Base-by-base conservation (phyloP, 2,797 vertebrate genomes). In the Lithobates sylvaticus region DNA sequence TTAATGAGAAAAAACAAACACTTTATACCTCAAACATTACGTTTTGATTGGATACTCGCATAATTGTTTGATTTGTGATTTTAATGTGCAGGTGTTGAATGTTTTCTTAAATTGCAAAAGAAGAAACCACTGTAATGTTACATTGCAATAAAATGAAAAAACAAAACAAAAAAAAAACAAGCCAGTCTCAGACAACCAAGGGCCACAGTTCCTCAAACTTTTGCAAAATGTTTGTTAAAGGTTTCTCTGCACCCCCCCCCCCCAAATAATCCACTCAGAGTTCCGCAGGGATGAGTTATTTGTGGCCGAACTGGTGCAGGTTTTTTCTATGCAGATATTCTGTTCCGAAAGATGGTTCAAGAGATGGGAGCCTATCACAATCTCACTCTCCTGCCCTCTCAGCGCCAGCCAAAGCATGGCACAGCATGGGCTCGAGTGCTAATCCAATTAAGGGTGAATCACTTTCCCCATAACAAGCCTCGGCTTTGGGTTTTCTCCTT, bases 381-480 rank as follows among this genome's bases (percentile, higher is more conserved):
- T n/a, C 47, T 3, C 29, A 10, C 32, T 36, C 36, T 72, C 47
- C 84, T 61, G 29, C 76, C 77, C 70, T 75, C 72, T 58, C 65
- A 29, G 42, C 32, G 42, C 72, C 84, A 76, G 75, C 67, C 78
- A 27, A 16, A 76, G 84, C 32, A 44, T 29, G 71, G 34, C 78
- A 29, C 78, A 86, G 84, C 84, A 73, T 72, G 78, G 42, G 72
- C 67, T 86, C 64, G 15, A 86, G 84, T 76, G 78, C 84, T 81
- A 80, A 86, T 76, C 84, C 84, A 86, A 86, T 86, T 81, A 86
- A 61, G 69, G 72, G 78, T 79, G 78, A 81, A 81, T 36, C 64
- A 47, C 72, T 81, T 72, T 81, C 78, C 42, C 79, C 64, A n/a
- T 81, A 86, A 81, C 64, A 70, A 86, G 72, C 71, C 8, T 0